Conservation (phyloP, 1,140 invertebrate genomes). For the Dinoponera quadriceps region DNA sequence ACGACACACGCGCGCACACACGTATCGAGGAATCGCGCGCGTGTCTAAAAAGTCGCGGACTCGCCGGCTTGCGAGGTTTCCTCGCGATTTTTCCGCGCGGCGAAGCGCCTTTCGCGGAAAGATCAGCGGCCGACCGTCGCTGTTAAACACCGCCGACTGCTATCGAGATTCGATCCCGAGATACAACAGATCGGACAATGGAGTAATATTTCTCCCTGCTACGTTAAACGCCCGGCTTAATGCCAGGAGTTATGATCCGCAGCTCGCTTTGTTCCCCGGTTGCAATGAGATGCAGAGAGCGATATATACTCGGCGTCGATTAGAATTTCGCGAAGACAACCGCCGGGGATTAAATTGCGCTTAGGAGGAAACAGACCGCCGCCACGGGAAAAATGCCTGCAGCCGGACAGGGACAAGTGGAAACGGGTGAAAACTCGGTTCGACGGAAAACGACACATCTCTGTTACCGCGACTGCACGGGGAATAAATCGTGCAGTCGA, state of each 20-base stretch:
- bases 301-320: background rate
- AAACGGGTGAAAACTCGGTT: too few species aligned
- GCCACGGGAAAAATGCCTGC: too few species aligned
- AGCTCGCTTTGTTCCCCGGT: conserved; percentile 4
- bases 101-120: conserved; percentile 6
- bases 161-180: conserved; percentile 37
- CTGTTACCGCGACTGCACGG: too few species aligned
- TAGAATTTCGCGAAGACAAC: conserved; percentile 1
- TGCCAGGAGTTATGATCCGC: conserved; percentile 7
- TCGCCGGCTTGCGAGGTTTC: background rate
- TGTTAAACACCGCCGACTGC: conserved; percentile 7
- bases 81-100: conserved; percentile 11
- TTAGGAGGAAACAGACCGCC: background rate
- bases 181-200: conserved; percentile 36
- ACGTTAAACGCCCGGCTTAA: conserved; percentile 22
- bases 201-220: conserved; percentile 38
- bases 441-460: too few species aligned
- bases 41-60: conserved; percentile 18
- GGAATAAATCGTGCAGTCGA: too few species aligned
- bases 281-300: background rate
- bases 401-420: too few species aligned
- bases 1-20: too few species aligned
- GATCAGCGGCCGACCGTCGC: conserved; percentile 10
- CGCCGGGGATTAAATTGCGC: conserved; percentile 6
- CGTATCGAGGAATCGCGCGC: conserved; percentile 60